Evolutionary conservation across 2,113 vertebrate genomes (phyloP).

Genomic region (Sciurus niger): DNA sequence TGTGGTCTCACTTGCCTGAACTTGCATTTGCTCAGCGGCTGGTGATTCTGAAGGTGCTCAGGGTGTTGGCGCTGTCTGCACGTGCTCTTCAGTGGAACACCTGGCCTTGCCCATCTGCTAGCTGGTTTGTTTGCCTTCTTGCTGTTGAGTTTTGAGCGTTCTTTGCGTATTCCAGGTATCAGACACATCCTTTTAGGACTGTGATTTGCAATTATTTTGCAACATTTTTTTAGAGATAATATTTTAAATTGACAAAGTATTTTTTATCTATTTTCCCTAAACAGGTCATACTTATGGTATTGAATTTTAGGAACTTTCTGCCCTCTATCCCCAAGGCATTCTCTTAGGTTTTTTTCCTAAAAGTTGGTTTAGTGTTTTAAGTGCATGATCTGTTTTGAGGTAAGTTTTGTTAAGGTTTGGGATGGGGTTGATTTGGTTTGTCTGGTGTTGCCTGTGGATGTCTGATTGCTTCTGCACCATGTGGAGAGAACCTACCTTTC

Average conservation of each 20-base stretch:
- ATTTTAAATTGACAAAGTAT: too few relatives aligned
- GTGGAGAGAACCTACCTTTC: fast-evolving
- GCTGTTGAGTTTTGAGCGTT: background rate
- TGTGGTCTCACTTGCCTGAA: background rate
- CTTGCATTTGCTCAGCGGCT: background rate
- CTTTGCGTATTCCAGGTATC: background rate
- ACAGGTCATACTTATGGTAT: background rate
- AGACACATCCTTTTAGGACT: background rate
- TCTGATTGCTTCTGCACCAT: fast-evolving
- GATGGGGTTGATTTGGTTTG: background rate
- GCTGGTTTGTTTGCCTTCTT: background rate
- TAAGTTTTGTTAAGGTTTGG: background rate
- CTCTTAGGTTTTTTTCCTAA: background rate
- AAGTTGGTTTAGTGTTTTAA: background rate
- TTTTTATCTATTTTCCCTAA: background rate
- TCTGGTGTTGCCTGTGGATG: too few relatives aligned
- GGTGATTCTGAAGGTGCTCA: background rate
- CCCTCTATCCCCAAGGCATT: background rate
- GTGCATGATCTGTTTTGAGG: background rate
- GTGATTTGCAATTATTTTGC: too few relatives aligned
- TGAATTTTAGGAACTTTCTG: background rate
- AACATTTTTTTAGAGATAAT: background rate
- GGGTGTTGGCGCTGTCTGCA: background rate
- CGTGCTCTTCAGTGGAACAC: background rate
- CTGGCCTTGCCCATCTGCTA: background rate